phyloP scores from a whole-genome alignment of 2,113 vertebrate genomes.

The Rhynchomys soricoides region DNA sequence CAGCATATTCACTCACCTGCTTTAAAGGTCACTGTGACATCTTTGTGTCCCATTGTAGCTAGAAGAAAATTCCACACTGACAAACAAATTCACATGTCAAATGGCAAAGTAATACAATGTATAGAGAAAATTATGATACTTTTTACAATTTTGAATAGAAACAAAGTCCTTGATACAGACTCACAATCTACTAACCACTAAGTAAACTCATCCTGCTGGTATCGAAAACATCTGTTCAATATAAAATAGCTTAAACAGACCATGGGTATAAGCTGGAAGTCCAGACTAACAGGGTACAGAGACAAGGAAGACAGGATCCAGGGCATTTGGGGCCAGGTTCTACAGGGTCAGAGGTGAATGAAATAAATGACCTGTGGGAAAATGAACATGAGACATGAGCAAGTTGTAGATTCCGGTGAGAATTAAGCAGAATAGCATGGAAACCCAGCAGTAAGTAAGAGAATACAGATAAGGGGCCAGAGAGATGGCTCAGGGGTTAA shows the following conservation, averaged over 20 bases:
- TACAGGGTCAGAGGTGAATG: fast-evolving
- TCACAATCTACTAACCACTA: not conserved
- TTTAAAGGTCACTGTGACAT: fast-evolving
- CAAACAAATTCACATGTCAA: not conserved
- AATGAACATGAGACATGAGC: fast-evolving
- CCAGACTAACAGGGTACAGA: not conserved
- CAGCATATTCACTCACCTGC: fast-evolving
- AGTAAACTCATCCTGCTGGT: not conserved
- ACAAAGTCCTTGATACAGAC: not conserved
- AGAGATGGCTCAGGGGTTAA: not conserved
- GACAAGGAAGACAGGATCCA: fast-evolving
- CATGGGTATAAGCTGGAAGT: fast-evolving
- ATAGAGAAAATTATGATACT: no score
- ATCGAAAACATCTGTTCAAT: not conserved
- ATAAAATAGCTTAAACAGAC: not conserved
- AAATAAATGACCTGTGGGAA: fast-evolving
- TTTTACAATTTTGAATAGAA: not conserved
- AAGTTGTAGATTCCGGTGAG: not conserved
- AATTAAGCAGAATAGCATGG: fast-evolving
- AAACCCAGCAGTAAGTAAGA: not conserved
- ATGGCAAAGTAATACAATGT: not conserved
- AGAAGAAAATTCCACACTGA: not conserved
- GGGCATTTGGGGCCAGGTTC: not conserved
- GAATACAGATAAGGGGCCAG: not conserved
- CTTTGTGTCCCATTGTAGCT: fast-evolving